A percentile compares a stretch with the other conserved stretches of the same genome.
Evolutionary conservation across 2,888 invertebrate species (phyloP).

Genomic region (Onthophagus sagittarius): DNA sequence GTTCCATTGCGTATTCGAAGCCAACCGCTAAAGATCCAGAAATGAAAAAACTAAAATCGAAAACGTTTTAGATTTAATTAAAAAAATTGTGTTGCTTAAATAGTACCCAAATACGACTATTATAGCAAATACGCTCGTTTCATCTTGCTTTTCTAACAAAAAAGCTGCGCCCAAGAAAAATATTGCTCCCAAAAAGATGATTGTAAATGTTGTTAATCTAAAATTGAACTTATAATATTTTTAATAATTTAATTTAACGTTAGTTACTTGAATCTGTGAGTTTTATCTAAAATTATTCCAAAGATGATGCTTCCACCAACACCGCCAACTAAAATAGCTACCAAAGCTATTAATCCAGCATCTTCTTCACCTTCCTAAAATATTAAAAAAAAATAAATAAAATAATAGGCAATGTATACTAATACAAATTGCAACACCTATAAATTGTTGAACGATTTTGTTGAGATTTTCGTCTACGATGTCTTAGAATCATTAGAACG

Average conservation of each 20-base stretch:
- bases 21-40: slow-evolving; percentile 93
- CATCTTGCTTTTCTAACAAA: slow-evolving; percentile 13
- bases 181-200: slow-evolving; percentile 16
- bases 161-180: slow-evolving; percentile 16
- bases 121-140: slow-evolving; percentile 30
- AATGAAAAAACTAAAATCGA: slow-evolving; percentile 90
- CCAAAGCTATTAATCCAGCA: slow-evolving; percentile 83
- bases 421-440: too few species aligned
- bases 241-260: slow-evolving; percentile 26
- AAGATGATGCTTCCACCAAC: slow-evolving; percentile 86
- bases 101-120: slow-evolving; percentile 39
- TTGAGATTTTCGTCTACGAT: too few species aligned
- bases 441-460: too few species aligned
- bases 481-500: too few species aligned
- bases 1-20: slow-evolving; percentile 92
- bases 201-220: slow-evolving; percentile 19
- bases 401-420: too few species aligned
- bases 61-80: slow-evolving; percentile 32
- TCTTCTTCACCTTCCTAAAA: slow-evolving; percentile 62
- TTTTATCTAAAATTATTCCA: slow-evolving; percentile 85
- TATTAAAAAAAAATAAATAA: slow-evolving; percentile 31
- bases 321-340: slow-evolving; percentile 78
- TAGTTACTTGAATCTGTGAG: slow-evolving; percentile 81
- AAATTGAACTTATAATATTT: background rate
- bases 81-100: background rate